Evolutionary conservation across 1,140 invertebrate species (phyloP).

Genomic region (Araneus ventricosus): DNA sequence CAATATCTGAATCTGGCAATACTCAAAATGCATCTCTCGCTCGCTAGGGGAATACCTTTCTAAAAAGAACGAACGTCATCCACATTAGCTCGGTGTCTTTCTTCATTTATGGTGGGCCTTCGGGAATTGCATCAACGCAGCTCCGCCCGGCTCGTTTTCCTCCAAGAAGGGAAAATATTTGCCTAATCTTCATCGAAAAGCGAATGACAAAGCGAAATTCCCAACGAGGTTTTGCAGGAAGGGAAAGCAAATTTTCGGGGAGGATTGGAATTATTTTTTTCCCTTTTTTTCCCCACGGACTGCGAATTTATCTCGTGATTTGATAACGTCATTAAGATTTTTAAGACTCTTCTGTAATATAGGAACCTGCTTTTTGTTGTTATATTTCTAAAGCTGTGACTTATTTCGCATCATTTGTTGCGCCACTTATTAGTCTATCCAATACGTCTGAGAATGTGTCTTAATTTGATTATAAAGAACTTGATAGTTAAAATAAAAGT

Average conservation of each 20-base stretch:
- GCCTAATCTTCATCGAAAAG: conserved; percentile 24
- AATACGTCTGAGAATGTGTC: too few relatives aligned
- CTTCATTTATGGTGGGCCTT: neutral
- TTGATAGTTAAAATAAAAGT: too few relatives aligned
- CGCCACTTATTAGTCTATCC: too few relatives aligned
- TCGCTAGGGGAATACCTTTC: neutral
- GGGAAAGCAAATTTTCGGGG: neutral
- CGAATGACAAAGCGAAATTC: neutral
- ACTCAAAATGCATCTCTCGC: neutral
- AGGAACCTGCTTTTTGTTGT: neutral
- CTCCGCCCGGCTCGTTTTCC: neutral
- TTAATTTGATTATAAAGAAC: too few relatives aligned
- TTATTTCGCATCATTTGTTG: too few relatives aligned
- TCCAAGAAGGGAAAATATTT: neutral
- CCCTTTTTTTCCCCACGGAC: neutral
- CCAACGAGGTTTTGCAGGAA: neutral
- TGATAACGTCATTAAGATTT: conserved; percentile 22
- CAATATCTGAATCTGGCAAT: neutral
- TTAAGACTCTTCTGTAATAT: neutral
- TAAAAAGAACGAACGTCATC: neutral
- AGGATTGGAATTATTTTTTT: too few relatives aligned
- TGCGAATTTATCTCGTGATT: neutral
- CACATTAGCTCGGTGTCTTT: conserved; percentile 5
- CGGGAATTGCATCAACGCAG: neutral
- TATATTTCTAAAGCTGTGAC: too few relatives aligned